phyloP scores from a whole-genome alignment of 2,113 vertebrate species.

The Cichladusa arquata region DNA sequence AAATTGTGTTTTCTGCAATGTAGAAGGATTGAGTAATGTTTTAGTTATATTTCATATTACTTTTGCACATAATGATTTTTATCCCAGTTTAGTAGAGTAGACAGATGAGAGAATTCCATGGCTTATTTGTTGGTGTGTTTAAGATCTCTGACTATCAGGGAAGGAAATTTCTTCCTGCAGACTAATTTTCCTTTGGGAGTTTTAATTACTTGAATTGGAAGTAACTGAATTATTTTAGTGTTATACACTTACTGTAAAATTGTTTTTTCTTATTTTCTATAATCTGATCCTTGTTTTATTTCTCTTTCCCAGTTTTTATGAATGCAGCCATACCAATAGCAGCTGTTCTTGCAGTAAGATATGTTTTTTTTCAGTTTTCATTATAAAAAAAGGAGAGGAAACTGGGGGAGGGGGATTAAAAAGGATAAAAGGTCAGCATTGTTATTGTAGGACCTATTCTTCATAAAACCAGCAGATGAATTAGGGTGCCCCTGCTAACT shows the following conservation, averaged over 20 bases:
- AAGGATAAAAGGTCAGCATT: neutral
- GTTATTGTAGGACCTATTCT: neutral
- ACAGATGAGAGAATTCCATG: neutral
- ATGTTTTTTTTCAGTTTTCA: neutral
- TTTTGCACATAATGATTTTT: neutral
- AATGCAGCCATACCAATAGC: constrained; percentile 97
- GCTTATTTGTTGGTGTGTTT: neutral
- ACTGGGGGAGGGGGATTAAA: neutral
- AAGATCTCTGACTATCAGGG: neutral
- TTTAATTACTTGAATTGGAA: neutral
- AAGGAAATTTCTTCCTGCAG: neutral
- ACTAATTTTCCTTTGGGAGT: neutral
- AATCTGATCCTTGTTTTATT: constrained; percentile 36
- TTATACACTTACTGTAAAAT: neutral
- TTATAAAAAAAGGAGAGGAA: neutral
- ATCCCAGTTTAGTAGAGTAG: neutral
- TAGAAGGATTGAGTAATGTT: neutral
- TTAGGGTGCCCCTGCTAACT: neutral
- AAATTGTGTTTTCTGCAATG: neutral
- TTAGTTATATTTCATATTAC: neutral
- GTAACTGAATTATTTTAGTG: neutral
- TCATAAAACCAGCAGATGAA: neutral
- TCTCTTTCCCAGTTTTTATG: constrained; percentile 89
- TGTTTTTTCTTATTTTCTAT: neutral
- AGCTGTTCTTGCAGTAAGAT: constrained; percentile 92